Conservation (phyloP, 2,888 invertebrate species). For the Drosophila stalkeri region DNA sequence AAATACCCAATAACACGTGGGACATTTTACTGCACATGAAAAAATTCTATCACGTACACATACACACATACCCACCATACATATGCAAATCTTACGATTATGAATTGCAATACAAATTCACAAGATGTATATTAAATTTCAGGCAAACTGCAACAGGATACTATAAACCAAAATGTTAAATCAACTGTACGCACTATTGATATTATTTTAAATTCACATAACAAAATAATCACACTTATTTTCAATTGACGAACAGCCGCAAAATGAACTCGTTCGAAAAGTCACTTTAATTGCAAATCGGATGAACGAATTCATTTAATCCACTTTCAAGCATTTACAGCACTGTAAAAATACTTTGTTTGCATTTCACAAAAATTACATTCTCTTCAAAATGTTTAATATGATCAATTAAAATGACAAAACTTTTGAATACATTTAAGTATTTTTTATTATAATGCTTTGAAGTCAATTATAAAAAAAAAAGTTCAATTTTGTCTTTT, state of each 20-base stretch:
- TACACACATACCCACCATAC: background rate
- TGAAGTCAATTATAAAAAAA: background rate
- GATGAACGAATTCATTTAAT: background rate
- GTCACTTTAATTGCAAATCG: background rate
- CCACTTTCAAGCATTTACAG: slow-evolving; percentile 5
- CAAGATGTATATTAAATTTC: background rate
- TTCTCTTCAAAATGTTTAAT: background rate
- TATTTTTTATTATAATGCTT: background rate
- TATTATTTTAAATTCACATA: background rate
- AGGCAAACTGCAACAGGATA: too few species aligned
- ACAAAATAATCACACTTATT: too few species aligned
- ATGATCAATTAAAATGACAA: background rate
- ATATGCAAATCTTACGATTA: background rate
- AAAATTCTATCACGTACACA: background rate
- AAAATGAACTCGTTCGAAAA: background rate
- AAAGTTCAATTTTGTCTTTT: background rate
- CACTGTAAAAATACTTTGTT: slow-evolving; percentile 1
- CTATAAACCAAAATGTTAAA: background rate
- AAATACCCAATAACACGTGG: background rate
- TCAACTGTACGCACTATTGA: background rate
- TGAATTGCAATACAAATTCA: background rate
- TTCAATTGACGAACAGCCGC: background rate
- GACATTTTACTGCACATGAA: background rate
- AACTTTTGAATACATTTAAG: background rate
- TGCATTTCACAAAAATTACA: background rate